Evolutionary conservation across 2,888 invertebrate genomes (phyloP).

Genomic region (Tinea semifulvella): DNA sequence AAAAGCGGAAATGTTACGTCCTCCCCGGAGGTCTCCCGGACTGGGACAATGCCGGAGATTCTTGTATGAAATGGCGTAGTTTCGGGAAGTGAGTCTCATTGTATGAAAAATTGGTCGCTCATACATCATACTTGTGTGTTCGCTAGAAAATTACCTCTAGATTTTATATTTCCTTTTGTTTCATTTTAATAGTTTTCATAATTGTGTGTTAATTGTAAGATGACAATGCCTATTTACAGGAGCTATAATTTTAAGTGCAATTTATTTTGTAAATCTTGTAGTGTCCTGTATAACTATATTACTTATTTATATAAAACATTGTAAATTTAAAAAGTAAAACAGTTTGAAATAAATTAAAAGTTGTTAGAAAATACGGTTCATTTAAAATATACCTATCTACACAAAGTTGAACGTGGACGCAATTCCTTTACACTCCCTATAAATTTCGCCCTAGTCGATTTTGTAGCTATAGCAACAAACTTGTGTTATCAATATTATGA

Average conservation of each 20-base stretch:
- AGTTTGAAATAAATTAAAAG: too few relatives aligned
- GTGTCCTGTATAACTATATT: too few relatives aligned
- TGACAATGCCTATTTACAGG: too few relatives aligned
- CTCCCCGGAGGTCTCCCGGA: slow-evolving; percentile 76
- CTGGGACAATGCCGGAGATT: slow-evolving; percentile 78
- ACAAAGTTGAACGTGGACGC: too few relatives aligned
- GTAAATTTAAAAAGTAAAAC: too few relatives aligned
- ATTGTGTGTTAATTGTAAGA: too few relatives aligned
- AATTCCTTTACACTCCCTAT: too few relatives aligned
- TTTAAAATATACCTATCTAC: too few relatives aligned
- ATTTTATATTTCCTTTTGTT: slow-evolving; percentile 15
- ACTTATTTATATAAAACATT: too few relatives aligned
- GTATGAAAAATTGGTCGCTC: slow-evolving; percentile 12
- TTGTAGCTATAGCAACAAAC: slow-evolving; percentile 28
- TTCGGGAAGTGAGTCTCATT: slow-evolving; percentile 76
- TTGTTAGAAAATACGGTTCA: too few relatives aligned
- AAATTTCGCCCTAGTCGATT: slow-evolving; percentile 3
- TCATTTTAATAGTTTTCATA: not conserved
- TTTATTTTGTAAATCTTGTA: too few relatives aligned
- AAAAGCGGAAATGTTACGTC: slow-evolving; percentile 81
- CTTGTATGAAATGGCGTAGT: slow-evolving; percentile 87
- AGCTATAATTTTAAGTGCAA: too few relatives aligned
- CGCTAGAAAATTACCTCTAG: slow-evolving; percentile 14
- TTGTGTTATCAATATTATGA: slow-evolving; percentile 29
- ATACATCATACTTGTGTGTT: slow-evolving; percentile 15